A percentile compares a stretch with the other conserved stretches of the same genome.
Conservation (phyloP, 2,113 vertebrate genomes). For the Camelus bactrianus region DNA sequence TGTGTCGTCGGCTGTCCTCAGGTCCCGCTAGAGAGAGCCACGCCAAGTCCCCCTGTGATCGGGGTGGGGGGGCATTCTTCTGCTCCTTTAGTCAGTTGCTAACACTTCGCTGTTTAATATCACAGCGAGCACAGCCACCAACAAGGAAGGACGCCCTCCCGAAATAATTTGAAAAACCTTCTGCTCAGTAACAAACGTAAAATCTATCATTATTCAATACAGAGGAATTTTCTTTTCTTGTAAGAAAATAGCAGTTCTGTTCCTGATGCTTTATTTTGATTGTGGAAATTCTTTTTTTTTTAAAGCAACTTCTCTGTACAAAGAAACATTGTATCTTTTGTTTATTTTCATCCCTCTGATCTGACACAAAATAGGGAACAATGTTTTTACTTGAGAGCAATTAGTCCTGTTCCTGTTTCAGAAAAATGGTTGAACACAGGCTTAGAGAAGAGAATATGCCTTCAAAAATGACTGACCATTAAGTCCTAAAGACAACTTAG, state of each 20-base stretch:
- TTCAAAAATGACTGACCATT: neutral
- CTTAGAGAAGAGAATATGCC: neutral
- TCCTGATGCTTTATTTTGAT: conserved; percentile 7
- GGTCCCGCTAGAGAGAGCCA: conserved; percentile 48
- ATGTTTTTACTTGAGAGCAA: neutral
- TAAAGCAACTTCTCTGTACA: conserved; percentile 48
- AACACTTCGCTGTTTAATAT: conserved; percentile 66
- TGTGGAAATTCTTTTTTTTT: neutral
- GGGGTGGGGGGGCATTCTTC: conserved; percentile 42
- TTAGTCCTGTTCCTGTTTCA: neutral
- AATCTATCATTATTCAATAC: neutral
- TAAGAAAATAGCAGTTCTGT: neutral
- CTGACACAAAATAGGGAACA: conserved; percentile 23
- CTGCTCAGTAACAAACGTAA: conserved; percentile 52
- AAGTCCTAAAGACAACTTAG: conserved; percentile 44
- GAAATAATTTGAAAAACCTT: conserved; percentile 57
- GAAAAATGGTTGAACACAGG: conserved; percentile 3
- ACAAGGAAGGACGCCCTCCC: neutral
- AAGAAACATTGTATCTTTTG: conserved; percentile 62
- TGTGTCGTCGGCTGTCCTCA: conserved; percentile 88
- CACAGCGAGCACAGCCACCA: conserved; percentile 51
- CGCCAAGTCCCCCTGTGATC: conserved; percentile 55
- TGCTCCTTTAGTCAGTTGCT: conserved; percentile 78
- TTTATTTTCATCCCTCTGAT: conserved; percentile 55
- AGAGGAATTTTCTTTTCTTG: conserved; percentile 72